Percentiles rank a stretch among this genome's conserved stretches.
Evolutionary conservation across 2,888 invertebrate genomes (phyloP).

Genomic region (Mesopsocus fuscifrons): DNA sequence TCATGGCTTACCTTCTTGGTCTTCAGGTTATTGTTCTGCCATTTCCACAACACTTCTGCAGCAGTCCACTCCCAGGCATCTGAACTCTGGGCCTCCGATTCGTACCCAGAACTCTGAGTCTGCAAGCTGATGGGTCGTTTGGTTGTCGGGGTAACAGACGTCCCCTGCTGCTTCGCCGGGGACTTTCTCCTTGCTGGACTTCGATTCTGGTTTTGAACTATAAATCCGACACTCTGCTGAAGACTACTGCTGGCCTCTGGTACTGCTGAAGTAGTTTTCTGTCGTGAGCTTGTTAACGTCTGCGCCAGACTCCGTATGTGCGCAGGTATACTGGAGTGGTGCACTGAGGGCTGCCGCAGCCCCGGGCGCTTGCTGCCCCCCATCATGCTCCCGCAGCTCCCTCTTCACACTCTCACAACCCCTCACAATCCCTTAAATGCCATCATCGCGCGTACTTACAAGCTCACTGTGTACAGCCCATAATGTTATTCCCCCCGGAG

Average conservation of each 20-base stretch:
- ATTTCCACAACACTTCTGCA: slow-evolving; percentile 7
- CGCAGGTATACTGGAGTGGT: slow-evolving; percentile 6
- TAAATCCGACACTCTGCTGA: slow-evolving; percentile 1
- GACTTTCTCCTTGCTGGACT: not conserved
- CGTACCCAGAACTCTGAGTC: slow-evolving; percentile 3
- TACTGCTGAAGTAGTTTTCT: no score
- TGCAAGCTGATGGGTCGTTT: slow-evolving; percentile 4
- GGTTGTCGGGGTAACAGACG: not conserved
- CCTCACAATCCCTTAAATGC: not conserved
- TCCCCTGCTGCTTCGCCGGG: not conserved
- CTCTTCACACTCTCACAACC: not conserved
- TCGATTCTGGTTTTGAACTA: not conserved
- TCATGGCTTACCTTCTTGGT: slow-evolving; percentile 2
- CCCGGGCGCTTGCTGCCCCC: slow-evolving; percentile 1
- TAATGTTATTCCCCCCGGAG: not conserved
- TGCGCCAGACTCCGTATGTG: slow-evolving; percentile 5
- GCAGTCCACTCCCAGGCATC: slow-evolving; percentile 7
- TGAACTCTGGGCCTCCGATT: slow-evolving; percentile 4
- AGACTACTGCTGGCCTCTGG: not conserved
- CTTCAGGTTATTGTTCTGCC: slow-evolving; percentile 7
- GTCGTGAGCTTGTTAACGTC: not conserved
- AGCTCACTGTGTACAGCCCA: not conserved
- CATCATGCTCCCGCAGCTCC: not conserved
- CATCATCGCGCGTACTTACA: not conserved
- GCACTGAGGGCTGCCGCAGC: not conserved